Evolutionary conservation across 1,140 invertebrate genomes (phyloP).

Genomic region (Heliconius eleuchia): DNA sequence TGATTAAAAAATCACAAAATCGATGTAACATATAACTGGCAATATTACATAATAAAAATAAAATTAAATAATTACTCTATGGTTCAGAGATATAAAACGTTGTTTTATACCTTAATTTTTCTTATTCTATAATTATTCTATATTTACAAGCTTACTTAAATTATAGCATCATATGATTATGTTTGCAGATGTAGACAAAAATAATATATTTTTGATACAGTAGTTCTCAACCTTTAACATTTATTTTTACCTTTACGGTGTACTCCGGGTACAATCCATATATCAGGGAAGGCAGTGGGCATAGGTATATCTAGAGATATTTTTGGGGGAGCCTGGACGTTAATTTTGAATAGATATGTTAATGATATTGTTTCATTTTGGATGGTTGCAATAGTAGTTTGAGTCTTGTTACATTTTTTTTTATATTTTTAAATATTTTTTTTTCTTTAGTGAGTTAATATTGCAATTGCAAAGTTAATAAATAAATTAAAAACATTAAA

Average conservation of each 20-base stretch:
- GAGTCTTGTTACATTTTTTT: too few relatives aligned
- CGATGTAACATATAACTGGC: conserved; percentile 2
- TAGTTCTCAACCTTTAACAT: background rate
- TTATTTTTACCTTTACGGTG: background rate
- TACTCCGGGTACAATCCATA: too few relatives aligned
- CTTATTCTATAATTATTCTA: background rate
- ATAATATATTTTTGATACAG: background rate
- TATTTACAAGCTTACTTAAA: conserved; percentile 1
- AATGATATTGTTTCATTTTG: too few relatives aligned
- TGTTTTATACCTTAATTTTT: background rate
- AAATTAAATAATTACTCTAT: background rate
- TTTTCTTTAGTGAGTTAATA: too few relatives aligned
- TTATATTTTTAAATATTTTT: too few relatives aligned
- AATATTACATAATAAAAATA: background rate
- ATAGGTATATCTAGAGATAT: too few relatives aligned
- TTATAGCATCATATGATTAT: conserved; percentile 8
- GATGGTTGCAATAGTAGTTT: too few relatives aligned
- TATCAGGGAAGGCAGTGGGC: too few relatives aligned
- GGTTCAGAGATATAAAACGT: background rate
- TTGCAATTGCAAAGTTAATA: too few relatives aligned
- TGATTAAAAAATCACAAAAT: background rate
- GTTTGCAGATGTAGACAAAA: background rate
- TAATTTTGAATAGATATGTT: too few relatives aligned
- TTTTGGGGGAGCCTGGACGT: too few relatives aligned
- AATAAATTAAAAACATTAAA: too few relatives aligned